Base-by-base conservation (phyloP, 1,140 invertebrate species). In the Papilio xuthus region DNA sequence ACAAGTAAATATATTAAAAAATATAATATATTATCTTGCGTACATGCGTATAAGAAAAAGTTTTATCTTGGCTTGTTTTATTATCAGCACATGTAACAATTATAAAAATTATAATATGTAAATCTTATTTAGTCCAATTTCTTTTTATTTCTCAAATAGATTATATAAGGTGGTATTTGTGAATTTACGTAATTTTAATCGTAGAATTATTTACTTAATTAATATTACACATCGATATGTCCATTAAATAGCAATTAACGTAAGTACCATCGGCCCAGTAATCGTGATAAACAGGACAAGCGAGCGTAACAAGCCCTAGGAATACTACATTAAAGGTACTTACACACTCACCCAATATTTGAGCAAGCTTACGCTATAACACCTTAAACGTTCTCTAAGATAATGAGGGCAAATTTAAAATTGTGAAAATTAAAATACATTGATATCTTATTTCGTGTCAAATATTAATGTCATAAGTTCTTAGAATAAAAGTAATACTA, bases 251-350 rank as follows among this genome's bases (percentile, higher is more conserved):
- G 13, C 73, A 75, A 75, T 75, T 75, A 75, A 75, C 56, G 50
- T 50, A 10, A 32, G 73, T 56, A 75, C 73, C 50, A 75, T 56
- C 50, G 28, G 32, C 18, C 73, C 9, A 75, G 15, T 75, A 53
- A 56, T 74, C 44, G 73, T 26, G 73, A 75, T 74, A 37, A 60
- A 15, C 73, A 41, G 73, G 44, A 73, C 73, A 75, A 60, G 73
- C 15, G 73, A 56, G 73, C 47, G 73, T 75, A 37, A 75, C 73
- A 75, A 56, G 73, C 72, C 26, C 32, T 75, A 75, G 37, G 50
- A 32, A 74, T 44, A 60, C 50, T 56, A 75, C 32, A 37, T 15
- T 75, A 20, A 75, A 28, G 73, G 26, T 6, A 32, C 26, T 60
- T 75, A 1, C 50, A 75, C 50, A 75, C 73, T 60, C 13, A 44